phyloP scores from a whole-genome alignment of 2,888 invertebrate genomes.

The Caradrina clavipalpis region DNA sequence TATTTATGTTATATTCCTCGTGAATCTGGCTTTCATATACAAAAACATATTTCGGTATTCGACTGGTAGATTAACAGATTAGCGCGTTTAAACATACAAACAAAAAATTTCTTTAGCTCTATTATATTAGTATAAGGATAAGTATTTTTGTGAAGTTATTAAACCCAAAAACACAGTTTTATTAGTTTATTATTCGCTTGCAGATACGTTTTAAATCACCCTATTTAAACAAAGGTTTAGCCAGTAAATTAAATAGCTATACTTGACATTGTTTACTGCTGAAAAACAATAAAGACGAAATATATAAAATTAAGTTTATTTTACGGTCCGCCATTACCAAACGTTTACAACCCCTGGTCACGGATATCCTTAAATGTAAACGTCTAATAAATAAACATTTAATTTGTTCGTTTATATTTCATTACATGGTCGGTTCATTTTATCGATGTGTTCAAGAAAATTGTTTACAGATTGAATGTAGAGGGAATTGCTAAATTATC shows the following conservation, averaged over 20 bases:
- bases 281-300: slow-evolving; percentile 48
- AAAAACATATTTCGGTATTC: no score
- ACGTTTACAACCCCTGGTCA: slow-evolving; percentile 46
- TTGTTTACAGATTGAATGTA: slow-evolving; percentile 7
- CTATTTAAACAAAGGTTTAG: slow-evolving; percentile 1
- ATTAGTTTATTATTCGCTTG: background rate
- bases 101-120: no score
- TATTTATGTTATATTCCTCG: no score
- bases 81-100: no score
- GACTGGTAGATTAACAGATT: no score
- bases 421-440: slow-evolving; percentile 11
- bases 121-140: no score
- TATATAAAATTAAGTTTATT: slow-evolving; percentile 47
- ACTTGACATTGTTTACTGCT: slow-evolving; percentile 37
- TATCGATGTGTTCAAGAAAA: slow-evolving; percentile 16
- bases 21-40: no score
- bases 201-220: background rate
- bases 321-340: slow-evolving; percentile 41
- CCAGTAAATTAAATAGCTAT: slow-evolving; percentile 22
- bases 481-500: background rate
- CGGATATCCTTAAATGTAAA: slow-evolving; percentile 42
- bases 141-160: background rate
- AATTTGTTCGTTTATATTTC: slow-evolving; percentile 31
- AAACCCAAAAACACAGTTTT: background rate
- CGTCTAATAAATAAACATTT: slow-evolving; percentile 51